A percentile compares a stretch with the other conserved stretches of the same genome.
Evolutionary conservation across 37 sponge, comb jelly and placozoan species (phyloP).

Genomic region (Spongilla lacustris): DNA sequence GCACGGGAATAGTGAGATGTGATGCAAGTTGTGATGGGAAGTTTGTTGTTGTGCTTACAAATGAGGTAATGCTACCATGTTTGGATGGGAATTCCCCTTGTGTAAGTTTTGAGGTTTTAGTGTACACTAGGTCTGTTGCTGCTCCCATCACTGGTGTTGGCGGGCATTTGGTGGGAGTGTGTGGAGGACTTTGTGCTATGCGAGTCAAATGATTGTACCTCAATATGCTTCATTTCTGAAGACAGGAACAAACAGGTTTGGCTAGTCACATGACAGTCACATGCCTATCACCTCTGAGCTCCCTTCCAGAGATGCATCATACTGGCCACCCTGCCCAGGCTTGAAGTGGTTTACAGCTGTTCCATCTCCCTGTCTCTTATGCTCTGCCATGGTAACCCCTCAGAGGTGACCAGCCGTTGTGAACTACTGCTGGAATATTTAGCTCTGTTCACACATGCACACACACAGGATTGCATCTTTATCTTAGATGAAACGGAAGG

Average conservation of each 20-base stretch:
- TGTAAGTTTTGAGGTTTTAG: neutral
- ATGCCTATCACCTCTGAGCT: neutral
- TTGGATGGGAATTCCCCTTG: neutral
- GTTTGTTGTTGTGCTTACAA: neutral
- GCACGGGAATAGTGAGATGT: constrained; percentile 11
- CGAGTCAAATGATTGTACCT: neutral
- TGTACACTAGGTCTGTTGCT: constrained; percentile 17
- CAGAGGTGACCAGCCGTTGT: constrained; percentile 48
- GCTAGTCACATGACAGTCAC: neutral
- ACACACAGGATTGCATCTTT: neutral
- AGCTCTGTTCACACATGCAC: neutral
- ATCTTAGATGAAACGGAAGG: neutral
- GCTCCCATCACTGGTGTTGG: constrained; percentile 33
- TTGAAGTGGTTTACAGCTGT: constrained; percentile 16
- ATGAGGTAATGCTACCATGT: neutral
- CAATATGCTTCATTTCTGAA: constrained; percentile 30
- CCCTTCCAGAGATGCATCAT: constrained; percentile 5
- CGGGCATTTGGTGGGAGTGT: constrained; percentile 11
- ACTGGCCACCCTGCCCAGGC: constrained; percentile 35
- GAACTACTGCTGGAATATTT: no score
- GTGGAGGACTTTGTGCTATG: constrained; percentile 41
- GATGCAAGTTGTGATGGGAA: constrained; percentile 3
- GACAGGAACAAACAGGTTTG: constrained; percentile 13
- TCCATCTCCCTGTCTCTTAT: constrained; percentile 11
- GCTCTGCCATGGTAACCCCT: constrained; percentile 22